A percentile compares a stretch with the other conserved stretches of the same genome.
Evolutionary conservation across 2,888 invertebrate species (phyloP).

Genomic region (Agrotis exclamationis): DNA sequence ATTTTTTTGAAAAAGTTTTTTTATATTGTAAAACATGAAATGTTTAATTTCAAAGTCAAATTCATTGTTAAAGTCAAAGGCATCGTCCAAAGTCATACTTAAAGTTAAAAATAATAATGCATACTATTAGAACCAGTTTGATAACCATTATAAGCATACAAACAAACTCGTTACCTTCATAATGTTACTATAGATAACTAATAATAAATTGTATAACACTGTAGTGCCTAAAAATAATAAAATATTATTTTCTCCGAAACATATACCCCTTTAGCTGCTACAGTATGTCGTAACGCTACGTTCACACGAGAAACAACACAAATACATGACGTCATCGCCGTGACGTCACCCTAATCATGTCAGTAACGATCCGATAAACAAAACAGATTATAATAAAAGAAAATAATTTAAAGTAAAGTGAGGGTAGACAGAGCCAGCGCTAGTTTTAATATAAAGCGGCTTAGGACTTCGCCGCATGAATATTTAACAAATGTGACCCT

Average conservation of each 20-base stretch:
- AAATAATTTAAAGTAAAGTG: slow-evolving; percentile 55
- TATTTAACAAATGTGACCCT: slow-evolving; percentile 69
- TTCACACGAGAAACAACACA: slow-evolving; percentile 8
- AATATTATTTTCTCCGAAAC: background rate
- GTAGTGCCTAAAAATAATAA: background rate
- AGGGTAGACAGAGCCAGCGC: slow-evolving; percentile 16
- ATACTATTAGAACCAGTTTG: too few relatives aligned
- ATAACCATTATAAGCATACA: too few relatives aligned
- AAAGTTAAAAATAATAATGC: too few relatives aligned
- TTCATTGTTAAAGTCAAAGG: too few relatives aligned
- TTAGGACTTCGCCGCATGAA: slow-evolving; percentile 66
- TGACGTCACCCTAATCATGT: slow-evolving; percentile 38
- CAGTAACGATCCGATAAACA: slow-evolving; percentile 11
- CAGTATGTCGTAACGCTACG: background rate
- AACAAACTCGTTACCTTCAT: too few relatives aligned
- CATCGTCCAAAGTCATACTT: too few relatives aligned
- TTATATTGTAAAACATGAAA: too few relatives aligned
- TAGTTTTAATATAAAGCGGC: slow-evolving; percentile 69
- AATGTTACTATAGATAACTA: too few relatives aligned
- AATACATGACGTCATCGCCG: slow-evolving; percentile 16
- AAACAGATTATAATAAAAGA: slow-evolving; percentile 52
- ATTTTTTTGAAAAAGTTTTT: too few relatives aligned
- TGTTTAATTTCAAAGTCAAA: too few relatives aligned
- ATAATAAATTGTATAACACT: too few relatives aligned
- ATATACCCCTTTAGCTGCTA: background rate